Conservation (phyloP, 2,888 invertebrate genomes). For the Drosophila gaucha region DNA sequence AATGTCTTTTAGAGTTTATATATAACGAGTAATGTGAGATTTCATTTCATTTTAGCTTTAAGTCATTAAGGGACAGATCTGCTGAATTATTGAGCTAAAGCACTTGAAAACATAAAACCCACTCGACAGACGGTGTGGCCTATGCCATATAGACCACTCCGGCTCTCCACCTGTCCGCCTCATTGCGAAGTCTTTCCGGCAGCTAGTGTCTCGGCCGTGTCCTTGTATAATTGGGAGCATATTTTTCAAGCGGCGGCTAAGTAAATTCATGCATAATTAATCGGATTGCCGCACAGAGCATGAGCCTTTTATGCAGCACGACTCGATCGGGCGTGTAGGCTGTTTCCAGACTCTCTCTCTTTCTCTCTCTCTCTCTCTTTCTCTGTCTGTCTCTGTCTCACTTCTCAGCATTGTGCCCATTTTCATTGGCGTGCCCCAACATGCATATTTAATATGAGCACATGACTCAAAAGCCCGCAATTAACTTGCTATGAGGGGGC, state of each 20-base stretch:
- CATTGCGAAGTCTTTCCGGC: not conserved
- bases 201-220: constrained; percentile 28
- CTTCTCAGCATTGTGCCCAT: constrained; percentile 12
- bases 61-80: constrained; percentile 22
- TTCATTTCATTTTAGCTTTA: not conserved
- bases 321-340: constrained; percentile 31
- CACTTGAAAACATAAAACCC: constrained; percentile 8
- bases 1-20: no score
- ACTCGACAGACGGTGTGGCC: not conserved
- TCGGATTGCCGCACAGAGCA: constrained; percentile 42
- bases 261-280: constrained; percentile 69
- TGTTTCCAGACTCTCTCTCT: not conserved
- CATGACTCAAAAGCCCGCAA: constrained; percentile 66
- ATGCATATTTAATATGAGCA: constrained; percentile 63
- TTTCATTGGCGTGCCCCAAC: constrained; percentile 43
- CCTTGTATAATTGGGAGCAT: constrained; percentile 55
- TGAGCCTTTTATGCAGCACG: no score
- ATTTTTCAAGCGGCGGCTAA: constrained; percentile 37
- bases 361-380: not conserved
- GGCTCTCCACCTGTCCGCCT: not conserved
- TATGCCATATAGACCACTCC: not conserved
- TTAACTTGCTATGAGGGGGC: constrained; percentile 64
- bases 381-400: no score
- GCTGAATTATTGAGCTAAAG: constrained; percentile 28
- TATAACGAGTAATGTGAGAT: no score